Percentiles rank a stretch among this genome's conserved stretches.
Evolutionary conservation across 2,113 vertebrate species (phyloP).

Genomic region (Eulemur rufifrons): DNA sequence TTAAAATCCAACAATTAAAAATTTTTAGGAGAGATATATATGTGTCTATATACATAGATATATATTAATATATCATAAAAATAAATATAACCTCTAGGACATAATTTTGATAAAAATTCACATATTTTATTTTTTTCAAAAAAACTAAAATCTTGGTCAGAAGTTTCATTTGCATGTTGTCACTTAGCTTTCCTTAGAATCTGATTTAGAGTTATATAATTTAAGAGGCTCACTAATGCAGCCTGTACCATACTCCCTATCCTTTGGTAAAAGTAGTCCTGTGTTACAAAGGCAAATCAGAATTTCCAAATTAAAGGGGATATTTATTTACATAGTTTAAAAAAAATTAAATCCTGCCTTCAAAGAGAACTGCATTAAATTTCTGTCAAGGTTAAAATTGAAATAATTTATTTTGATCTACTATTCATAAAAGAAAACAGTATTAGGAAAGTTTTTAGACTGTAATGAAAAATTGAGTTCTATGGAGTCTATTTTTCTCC

Average conservation of each 20-base stretch:
- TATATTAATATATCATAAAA: background rate
- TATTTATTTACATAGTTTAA: background rate
- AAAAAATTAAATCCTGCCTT: background rate
- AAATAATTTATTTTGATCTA: slow-evolving; percentile 30
- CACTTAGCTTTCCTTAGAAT: background rate
- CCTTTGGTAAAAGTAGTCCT: background rate
- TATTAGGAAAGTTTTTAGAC: background rate
- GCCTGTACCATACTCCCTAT: background rate
- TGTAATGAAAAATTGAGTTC: background rate
- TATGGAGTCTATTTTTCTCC: slow-evolving; percentile 3
- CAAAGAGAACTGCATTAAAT: background rate
- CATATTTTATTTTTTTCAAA: background rate
- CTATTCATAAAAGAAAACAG: slow-evolving; percentile 26
- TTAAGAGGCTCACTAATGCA: background rate
- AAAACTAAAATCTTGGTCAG: background rate
- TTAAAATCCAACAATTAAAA: background rate
- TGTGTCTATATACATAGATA: no score
- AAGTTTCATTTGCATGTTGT: background rate
- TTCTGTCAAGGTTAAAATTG: background rate
- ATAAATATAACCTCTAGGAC: background rate
- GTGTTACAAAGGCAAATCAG: background rate
- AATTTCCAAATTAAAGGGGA: background rate
- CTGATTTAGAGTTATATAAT: background rate
- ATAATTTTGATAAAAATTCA: background rate
- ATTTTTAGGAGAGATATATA: background rate